These are phyloP conservation scores for Athetis lepigone DNA, from an alignment of 2,888 invertebrate species.

Conservation along the genomic window DNA sequence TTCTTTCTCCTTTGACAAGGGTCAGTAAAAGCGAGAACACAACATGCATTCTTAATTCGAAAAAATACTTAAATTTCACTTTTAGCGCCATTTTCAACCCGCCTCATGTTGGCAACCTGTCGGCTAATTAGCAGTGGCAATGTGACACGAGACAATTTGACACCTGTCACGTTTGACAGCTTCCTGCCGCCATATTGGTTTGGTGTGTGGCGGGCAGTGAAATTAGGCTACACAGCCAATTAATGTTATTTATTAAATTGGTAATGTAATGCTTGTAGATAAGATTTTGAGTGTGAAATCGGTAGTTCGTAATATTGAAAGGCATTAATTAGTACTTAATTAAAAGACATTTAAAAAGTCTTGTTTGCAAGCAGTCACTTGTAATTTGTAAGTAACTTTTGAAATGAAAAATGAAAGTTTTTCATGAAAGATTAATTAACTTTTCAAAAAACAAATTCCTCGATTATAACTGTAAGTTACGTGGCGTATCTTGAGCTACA, in stretches of 20 bases:
- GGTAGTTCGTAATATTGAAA: slow-evolving; percentile 7
- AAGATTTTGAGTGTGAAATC: slow-evolving; percentile 26
- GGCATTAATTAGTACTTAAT: slow-evolving; percentile 11
- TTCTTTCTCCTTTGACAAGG: not conserved
- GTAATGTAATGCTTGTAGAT: slow-evolving; percentile 23
- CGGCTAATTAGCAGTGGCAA: slow-evolving; percentile 56
- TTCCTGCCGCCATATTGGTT: slow-evolving; percentile 57
- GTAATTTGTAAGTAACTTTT: slow-evolving; percentile 1
- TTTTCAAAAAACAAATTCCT: not conserved
- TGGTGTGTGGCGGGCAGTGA: slow-evolving; percentile 35
- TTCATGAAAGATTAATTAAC: too few relatives aligned
- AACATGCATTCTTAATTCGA: slow-evolving; percentile 33
- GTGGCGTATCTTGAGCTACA: not conserved
- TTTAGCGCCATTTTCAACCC: slow-evolving; percentile 50
- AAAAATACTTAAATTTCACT: slow-evolving; percentile 52
- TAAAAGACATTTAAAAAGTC: slow-evolving; percentile 2
- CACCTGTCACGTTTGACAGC: slow-evolving; percentile 66
- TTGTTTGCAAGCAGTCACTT: not conserved
- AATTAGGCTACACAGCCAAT: slow-evolving; percentile 49
- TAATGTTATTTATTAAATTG: slow-evolving; percentile 40
- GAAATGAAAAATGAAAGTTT: not conserved
- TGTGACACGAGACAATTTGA: slow-evolving; percentile 63
- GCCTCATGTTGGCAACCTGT: slow-evolving; percentile 33
- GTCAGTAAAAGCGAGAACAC: slow-evolving; percentile 31
- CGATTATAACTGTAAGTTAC: too few relatives aligned